Evolutionary conservation across 2,113 vertebrate species (phyloP), one percentile per base, ranked within the genome.

Genomic region (Burhinus bistriatus): DNA sequence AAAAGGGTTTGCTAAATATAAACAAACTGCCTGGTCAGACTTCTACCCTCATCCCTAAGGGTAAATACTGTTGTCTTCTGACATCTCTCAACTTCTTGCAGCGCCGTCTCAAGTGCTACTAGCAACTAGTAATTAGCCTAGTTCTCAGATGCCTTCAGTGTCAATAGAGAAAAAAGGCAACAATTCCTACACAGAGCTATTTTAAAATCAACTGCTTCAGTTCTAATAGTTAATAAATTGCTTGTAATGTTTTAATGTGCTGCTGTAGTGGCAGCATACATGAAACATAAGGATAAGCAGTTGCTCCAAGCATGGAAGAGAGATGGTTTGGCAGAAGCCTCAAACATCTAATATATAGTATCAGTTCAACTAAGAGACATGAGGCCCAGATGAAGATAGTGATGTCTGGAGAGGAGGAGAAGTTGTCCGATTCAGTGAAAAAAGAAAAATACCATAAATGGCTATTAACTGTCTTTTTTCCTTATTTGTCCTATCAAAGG

Each of bases 1-100:
- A 84, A 87, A 68, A n/a, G 12, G 62, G 9, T 34, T 94, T 94
- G 77, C 94, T 95, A 96, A 95, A 94, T 93, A 91, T 89, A 97
- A 90, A 89, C 27, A 86, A 82, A 44, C 77, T 87, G 77, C 61
- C 81, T 84, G 69, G 93, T 78, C 80, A 95, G 72, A 92, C 69
- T 89, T 89, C 59, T 78, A 26, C 29, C 17, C 57, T 95, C 4
- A 2, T 71, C 89, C 45, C 22, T 79, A 54, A 55, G 83, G 77
- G 42, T 73, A 69, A 90, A 86, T 42, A 47, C 38, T 59, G 69
- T 5, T 82, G 42, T 34, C 59, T 90, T 81, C 64, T 91, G 51
- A 93, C 81, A 87, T 84, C 11, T 89, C 61, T 78, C 87, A 84
- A 68, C 32, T 55, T 88, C 49, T 38, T 89, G 69, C 55, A 87